Percentiles rank a stretch among this genome's conserved stretches.
Conservation (phyloP, 2,113 vertebrate species). For the Oryzias javanicus region DNA sequence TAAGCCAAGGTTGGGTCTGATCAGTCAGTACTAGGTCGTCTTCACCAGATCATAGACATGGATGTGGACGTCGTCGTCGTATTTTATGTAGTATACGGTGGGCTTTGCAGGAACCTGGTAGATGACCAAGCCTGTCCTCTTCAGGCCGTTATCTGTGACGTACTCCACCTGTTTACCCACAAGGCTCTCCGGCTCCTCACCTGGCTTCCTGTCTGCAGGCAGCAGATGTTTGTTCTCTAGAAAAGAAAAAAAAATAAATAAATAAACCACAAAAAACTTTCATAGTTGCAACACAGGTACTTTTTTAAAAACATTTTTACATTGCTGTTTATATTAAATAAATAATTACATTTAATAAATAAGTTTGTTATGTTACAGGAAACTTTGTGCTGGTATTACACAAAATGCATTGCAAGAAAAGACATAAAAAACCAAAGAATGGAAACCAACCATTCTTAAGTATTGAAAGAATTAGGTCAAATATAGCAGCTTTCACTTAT, state of each 20-base stretch:
- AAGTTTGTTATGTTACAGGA: no score
- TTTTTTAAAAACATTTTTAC: no score
- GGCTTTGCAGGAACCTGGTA: conserved; percentile 83
- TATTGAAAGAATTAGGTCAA: no score
- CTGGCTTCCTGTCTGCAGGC: conserved; percentile 81
- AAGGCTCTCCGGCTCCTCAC: conserved; percentile 83
- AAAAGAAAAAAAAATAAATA: conserved; percentile 8
- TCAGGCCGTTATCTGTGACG: conserved; percentile 81
- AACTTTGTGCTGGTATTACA: no score
- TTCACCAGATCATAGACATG: conserved; percentile 85
- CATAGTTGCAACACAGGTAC: not conserved
- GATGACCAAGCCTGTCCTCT: conserved; percentile 82
- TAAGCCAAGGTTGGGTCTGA: conserved; percentile 13
- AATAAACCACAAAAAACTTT: not conserved
- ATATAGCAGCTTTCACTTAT: no score
- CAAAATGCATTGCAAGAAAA: no score
- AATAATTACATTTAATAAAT: no score
- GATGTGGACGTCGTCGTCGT: conserved; percentile 83
- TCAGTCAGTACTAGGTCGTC: conserved; percentile 77
- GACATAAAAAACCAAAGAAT: no score
- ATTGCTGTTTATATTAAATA: no score
- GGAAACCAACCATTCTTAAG: no score
- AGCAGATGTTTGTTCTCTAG: conserved; percentile 82
- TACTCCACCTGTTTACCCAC: conserved; percentile 85
- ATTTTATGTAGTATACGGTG: conserved; percentile 83